phyloP scores from a whole-genome alignment of 2,113 vertebrate genomes.

The Glaucidium brasilianum region DNA sequence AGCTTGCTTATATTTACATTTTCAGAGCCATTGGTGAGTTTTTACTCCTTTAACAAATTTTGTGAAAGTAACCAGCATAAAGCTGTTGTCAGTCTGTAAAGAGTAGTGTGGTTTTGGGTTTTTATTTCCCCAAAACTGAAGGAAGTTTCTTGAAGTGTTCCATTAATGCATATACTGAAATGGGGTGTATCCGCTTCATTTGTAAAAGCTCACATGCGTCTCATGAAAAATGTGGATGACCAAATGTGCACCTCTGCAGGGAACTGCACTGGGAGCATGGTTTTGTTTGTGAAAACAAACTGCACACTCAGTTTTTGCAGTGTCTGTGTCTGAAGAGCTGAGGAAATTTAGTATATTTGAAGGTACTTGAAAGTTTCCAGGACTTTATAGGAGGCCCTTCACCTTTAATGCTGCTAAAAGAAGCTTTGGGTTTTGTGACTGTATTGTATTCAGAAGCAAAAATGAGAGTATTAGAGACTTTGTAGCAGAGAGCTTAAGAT shows the following conservation, averaged over 20 bases:
- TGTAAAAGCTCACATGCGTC: fast-evolving
- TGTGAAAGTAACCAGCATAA: neutral
- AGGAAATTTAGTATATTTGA: neutral
- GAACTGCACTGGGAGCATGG: neutral
- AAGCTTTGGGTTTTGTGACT: neutral
- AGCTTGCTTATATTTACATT: neutral
- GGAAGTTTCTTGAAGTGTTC: neutral
- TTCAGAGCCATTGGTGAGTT: neutral
- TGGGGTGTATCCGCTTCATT: neutral
- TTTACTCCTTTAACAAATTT: neutral
- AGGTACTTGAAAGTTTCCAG: neutral
- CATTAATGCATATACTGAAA: neutral
- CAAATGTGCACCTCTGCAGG: neutral
- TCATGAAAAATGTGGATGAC: neutral
- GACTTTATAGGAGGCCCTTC: neutral
- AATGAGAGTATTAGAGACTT: neutral
- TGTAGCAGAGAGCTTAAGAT: neutral
- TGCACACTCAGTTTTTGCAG: neutral
- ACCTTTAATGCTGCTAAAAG: slow-evolving; percentile 38
- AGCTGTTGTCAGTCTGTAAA: neutral
- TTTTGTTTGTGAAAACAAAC: neutral
- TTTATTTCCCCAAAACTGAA: neutral
- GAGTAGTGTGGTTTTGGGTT: too few species aligned
- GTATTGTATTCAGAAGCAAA: slow-evolving; percentile 23
- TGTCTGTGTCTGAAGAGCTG: neutral